Evolutionary conservation across 2,113 vertebrate genomes (phyloP), one percentile per base, ranked within the genome.

Genomic region (Tinamus guttatus): DNA sequence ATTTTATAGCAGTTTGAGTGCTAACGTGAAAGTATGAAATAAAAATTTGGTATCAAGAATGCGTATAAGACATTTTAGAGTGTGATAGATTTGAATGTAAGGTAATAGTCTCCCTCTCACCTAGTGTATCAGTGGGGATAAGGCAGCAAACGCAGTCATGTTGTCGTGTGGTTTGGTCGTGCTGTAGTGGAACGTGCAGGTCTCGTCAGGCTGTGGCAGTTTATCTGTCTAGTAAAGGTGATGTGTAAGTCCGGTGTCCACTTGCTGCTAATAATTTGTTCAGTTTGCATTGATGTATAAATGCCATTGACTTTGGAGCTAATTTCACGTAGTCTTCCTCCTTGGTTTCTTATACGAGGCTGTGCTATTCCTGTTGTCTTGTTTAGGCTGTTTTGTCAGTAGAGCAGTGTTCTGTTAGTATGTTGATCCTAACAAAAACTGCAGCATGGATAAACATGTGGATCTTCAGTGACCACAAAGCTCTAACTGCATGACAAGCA

Each of bases 381-480:
- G 30, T 83, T 93, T 93, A 25, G 16, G 21, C 41, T 91, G 3
- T 76, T 80, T 77, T 83, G 13, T 75, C 40, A 38, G 17, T 45
- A 38, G 54, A 69, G n/a, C 94, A 63, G 49, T 34, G 18, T 58
- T 63, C 24, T 92, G 34, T 93, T 94, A 91, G 13, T 78, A 16
- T 89, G 80, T 18, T 15, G n/a, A 3, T 89, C 60, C 52, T 94
- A 25, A 91, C 86, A 86, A 84, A 73, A 91, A 73, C 56, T 63
- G 60, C 12, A 47, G 4, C 4, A 4, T 52, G 76, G 69, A 89
- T 93, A 89, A 95, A 95, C 82, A 87, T 34, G 90, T 56, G 74
- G 75, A 78, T 80, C 69, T 94, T 85, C 52, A 90, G 67, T 84
- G 71, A 86, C 69, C 89, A 43, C 90, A 95, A 89, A 86, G 91